These are phyloP conservation scores for Sciurus vulgaris DNA, from an alignment of 2,797 vertebrate genomes.

Conservation along the genomic window DNA sequence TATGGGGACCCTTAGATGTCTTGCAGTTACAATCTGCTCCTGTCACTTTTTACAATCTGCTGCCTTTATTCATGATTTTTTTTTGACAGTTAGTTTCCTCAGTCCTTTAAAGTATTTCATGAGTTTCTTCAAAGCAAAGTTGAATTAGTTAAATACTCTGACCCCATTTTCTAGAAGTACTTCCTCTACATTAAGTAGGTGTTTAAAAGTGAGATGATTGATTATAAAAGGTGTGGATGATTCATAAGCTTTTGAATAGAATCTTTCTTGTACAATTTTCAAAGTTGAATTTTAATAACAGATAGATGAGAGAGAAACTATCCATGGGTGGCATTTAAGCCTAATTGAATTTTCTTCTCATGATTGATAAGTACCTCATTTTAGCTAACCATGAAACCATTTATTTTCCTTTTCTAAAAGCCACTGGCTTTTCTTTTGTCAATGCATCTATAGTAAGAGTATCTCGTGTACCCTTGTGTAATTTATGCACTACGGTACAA, in stretches of 20 bases:
- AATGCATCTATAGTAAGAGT: conserved; percentile 4
- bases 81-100: conserved; percentile 31
- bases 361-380: conserved; percentile 41
- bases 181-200: background rate
- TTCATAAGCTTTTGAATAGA: conserved; percentile 48
- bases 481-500: background rate
- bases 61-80: conserved; percentile 32
- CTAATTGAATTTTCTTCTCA: conserved; percentile 54
- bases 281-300: conserved; percentile 58
- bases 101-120: conserved; percentile 57
- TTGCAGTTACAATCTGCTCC: background rate
- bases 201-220: conserved; percentile 40
- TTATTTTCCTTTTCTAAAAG: conserved; percentile 41
- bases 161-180: background rate
- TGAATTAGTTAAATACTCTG: conserved; percentile 45
- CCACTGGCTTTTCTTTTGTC: conserved; percentile 51
- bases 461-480: background rate
- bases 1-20: background rate
- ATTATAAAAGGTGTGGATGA: conserved; percentile 22
- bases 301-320: conserved; percentile 18
- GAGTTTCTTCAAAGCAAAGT: conserved; percentile 55
- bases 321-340: conserved; percentile 46
- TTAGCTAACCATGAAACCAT: background rate
- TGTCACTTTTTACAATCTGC: background rate
- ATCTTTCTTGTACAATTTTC: conserved; percentile 57